These are phyloP conservation scores for Myopa testacea DNA, from an alignment of 2,888 invertebrate species.

Conservation along the genomic window DNA sequence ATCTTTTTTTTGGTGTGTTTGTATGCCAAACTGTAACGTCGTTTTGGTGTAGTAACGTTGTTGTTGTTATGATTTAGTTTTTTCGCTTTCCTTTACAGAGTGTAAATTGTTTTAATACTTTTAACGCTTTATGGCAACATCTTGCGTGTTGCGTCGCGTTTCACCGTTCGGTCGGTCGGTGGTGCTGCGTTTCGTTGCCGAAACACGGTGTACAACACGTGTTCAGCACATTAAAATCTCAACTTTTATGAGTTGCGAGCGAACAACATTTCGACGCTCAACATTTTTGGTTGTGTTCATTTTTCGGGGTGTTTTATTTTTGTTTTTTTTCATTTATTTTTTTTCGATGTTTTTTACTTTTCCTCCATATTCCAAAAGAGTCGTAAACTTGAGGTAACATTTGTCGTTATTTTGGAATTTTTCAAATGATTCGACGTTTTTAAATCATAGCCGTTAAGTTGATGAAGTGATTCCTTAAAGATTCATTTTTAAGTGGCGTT, in stretches of 20 bases:
- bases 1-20: slow-evolving; percentile 27
- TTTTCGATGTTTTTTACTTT: background rate
- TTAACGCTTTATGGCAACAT: slow-evolving; percentile 49
- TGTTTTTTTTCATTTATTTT: slow-evolving; percentile 24
- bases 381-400: slow-evolving; percentile 13
- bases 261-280: background rate
- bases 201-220: slow-evolving; percentile 56
- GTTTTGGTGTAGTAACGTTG: slow-evolving; percentile 8
- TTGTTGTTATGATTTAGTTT: slow-evolving; percentile 44
- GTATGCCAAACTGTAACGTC: slow-evolving; percentile 6
- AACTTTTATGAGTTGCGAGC: slow-evolving; percentile 61
- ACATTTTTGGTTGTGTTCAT: background rate
- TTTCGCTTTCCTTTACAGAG: slow-evolving; percentile 54
- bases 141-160: slow-evolving; percentile 42
- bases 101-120: slow-evolving; percentile 67
- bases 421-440: too few relatives aligned
- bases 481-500: background rate
- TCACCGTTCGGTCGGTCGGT: too few relatives aligned
- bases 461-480: too few relatives aligned
- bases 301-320: slow-evolving; percentile 29
- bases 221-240: slow-evolving; percentile 61
- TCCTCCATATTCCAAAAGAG: background rate
- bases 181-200: slow-evolving; percentile 1
- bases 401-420: too few relatives aligned
- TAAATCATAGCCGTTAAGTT: too few relatives aligned